Evolutionary conservation across 2,797 vertebrate species (phyloP).

Genomic region (Stomatorhinus walkeri): DNA sequence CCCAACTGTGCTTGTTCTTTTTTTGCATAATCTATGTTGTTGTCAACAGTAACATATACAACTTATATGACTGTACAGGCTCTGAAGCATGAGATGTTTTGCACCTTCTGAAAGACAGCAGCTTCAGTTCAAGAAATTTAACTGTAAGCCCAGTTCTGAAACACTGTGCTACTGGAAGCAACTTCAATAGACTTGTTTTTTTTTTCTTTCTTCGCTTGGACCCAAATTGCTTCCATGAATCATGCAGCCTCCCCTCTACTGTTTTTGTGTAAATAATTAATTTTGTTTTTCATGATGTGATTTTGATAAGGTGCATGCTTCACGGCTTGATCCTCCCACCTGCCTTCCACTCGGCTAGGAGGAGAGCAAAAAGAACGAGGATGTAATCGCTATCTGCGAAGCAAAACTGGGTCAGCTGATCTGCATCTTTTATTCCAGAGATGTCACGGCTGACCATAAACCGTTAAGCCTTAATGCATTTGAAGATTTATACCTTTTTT

Average conservation of each 20-base stretch:
- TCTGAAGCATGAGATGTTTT: not conserved
- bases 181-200: not conserved
- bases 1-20: not conserved
- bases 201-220: not conserved
- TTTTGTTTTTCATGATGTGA: not conserved
- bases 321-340: not conserved
- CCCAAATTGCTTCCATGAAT: constrained; percentile 3
- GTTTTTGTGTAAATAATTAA: constrained; percentile 12
- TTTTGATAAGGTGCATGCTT: not conserved
- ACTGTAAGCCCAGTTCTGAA: not conserved
- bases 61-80: not conserved
- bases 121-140: not conserved
- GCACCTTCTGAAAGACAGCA: not conserved
- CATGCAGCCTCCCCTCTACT: not conserved
- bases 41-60: not conserved
- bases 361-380: not conserved
- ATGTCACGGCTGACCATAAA: not conserved
- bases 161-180: not conserved
- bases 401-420: not conserved
- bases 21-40: not conserved
- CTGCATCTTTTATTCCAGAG: not conserved
- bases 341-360: not conserved
- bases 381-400: not conserved
- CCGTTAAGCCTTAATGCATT: not conserved
- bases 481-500: constrained; percentile 5